These are phyloP conservation scores for Macrotus californicus DNA, from an alignment of 2,113 vertebrate species.

Conservation along the genomic window DNA sequence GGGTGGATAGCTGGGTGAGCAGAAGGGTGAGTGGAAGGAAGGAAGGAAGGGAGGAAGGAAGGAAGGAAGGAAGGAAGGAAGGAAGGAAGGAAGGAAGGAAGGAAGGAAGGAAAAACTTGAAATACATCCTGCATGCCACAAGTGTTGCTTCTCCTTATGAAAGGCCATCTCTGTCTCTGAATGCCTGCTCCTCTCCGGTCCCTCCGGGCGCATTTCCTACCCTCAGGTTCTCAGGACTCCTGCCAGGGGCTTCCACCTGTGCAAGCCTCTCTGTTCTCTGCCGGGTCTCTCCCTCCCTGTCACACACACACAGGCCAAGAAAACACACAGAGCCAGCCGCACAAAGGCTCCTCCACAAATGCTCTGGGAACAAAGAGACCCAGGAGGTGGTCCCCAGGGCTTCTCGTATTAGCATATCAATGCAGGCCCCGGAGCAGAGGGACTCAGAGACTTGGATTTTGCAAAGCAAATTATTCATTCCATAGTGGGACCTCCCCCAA, in stretches of 20 bases:
- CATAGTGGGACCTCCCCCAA: background rate
- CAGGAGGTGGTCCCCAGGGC: background rate
- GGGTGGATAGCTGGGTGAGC: no score
- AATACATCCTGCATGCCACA: background rate
- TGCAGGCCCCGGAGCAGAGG: background rate
- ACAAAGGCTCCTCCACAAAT: background rate
- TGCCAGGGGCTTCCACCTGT: background rate
- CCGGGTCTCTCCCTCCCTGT: background rate
- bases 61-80: no score
- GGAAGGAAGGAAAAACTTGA: background rate
- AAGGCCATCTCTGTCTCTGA: background rate
- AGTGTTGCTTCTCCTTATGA: background rate
- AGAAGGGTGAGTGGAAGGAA: background rate
- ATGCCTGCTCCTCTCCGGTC: no score
- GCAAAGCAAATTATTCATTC: conserved; percentile 26
- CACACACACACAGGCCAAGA: background rate
- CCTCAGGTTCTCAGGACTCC: background rate
- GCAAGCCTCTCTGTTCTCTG: background rate
- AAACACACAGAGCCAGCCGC: background rate
- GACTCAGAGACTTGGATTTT: background rate
- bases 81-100: no score
- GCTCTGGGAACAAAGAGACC: background rate
- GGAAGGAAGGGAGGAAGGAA: no score
- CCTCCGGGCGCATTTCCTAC: fast-evolving
- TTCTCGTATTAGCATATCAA: background rate